Base-by-base conservation (phyloP, 2,797 vertebrate species). In the Silurus aristotelis region DNA sequence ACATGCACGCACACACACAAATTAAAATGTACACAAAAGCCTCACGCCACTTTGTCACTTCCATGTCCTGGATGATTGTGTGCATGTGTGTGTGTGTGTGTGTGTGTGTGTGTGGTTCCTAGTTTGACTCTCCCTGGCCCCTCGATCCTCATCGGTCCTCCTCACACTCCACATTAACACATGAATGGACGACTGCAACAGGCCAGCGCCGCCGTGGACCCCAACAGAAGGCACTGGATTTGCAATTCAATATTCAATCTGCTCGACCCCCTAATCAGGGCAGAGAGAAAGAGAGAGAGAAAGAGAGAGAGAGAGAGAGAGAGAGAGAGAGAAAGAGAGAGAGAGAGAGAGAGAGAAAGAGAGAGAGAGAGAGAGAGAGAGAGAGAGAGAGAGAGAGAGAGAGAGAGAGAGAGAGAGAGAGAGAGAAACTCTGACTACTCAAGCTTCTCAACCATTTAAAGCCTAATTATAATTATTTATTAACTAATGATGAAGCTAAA, bases 161-260 rank as follows among this genome's bases (percentile, higher is more conserved):
- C 31, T 88, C 90, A 93, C 92, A 92, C 93, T 94, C 91, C 92
- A 93, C 92, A 96, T 96, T 96, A 95, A 87, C 95, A 96, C 95
- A 96, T 96, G 95, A 96, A 96, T 96, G 89, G 87, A 87, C 78
- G 91, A 86, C 92, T 90, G 92, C 92, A 91, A 94, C 93, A 87
- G 92, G 92, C 92, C 91, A 90, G 89, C 90, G 86, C 92, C 90
- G 91, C 91, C 90, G 93, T 91, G 91, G 92, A 94, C 92, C 90
- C 93, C 91, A 94, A 95, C 95, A 96, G 94, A 96, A 95, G 94
- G 94, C 94, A 91, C 87, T 71, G 87, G 93, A 96, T 95, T 95
- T 95, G 94, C 95, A 95, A 95, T 95, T 95, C 94, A 96, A 95
- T 94, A 95, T 95, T 95, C 94, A 96, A 95, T 94, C 94, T 93